Evolutionary conservation across 2,113 vertebrate genomes (phyloP).

Genomic region (Pipa parva): DNA sequence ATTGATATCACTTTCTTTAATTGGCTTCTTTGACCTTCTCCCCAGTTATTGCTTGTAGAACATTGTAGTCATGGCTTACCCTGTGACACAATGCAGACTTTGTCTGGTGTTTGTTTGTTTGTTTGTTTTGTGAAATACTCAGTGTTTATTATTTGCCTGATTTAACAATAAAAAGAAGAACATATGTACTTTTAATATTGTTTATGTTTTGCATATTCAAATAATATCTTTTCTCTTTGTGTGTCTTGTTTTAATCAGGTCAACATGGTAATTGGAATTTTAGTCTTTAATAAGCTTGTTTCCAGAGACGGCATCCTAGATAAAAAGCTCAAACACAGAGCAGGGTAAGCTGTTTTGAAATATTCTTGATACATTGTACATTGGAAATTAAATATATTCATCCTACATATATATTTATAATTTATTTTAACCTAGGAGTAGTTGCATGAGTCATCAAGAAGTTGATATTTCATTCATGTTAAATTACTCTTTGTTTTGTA

Average conservation of each 20-base stretch:
- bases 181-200: too few species aligned
- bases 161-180: too few species aligned
- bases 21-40: too few species aligned
- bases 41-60: too few species aligned
- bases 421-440: constrained; percentile 7
- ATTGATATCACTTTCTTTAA: too few species aligned
- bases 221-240: constrained; percentile 58
- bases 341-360: constrained; percentile 82
- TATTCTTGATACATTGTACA: constrained; percentile 40
- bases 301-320: constrained; percentile 99
- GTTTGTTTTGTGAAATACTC: too few species aligned
- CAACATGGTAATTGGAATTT: constrained; percentile 99
- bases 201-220: neutral
- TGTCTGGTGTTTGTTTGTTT: too few species aligned
- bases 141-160: too few species aligned
- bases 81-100: too few species aligned
- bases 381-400: constrained; percentile 44
- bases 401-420: constrained; percentile 27
- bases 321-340: constrained; percentile 98
- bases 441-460: constrained; percentile 34
- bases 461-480: constrained; percentile 38
- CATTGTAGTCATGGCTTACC: too few species aligned
- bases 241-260: too few species aligned
- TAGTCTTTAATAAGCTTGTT: constrained; percentile 99
- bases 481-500: constrained; percentile 5